Evolutionary conservation across 2,113 vertebrate species (phyloP).

Genomic region (Conger conger): DNA sequence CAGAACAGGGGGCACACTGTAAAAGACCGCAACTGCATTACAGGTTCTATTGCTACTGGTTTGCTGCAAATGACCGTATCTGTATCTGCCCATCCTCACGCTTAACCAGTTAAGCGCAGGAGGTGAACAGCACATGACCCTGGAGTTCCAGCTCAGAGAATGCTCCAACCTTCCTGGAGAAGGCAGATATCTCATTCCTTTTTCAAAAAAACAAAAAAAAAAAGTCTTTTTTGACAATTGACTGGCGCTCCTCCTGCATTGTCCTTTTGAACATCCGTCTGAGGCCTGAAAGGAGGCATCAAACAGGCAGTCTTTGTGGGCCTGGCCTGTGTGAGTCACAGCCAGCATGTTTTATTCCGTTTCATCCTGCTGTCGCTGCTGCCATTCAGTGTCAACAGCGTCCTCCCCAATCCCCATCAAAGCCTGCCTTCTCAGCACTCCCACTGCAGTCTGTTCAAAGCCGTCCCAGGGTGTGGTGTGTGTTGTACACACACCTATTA

Average conservation of each 20-base stretch:
- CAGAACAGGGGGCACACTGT: background rate
- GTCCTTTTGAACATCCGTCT: constrained; percentile 19
- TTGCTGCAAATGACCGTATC: background rate
- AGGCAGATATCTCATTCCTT: background rate
- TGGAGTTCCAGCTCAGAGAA: background rate
- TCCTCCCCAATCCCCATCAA: constrained; percentile 17
- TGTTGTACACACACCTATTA: background rate
- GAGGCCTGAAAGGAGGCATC: constrained; percentile 10
- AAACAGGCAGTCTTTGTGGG: constrained; percentile 12
- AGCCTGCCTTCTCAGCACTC: background rate
- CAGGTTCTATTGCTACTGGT: background rate
- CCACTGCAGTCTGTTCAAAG: background rate
- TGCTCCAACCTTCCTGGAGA: background rate
- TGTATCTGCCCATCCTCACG: background rate
- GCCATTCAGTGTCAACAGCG: constrained; percentile 11
- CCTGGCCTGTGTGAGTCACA: background rate
- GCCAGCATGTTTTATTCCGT: constrained; percentile 29
- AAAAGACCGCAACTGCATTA: background rate
- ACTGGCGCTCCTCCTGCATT: background rate
- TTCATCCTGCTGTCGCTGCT: constrained; percentile 19
- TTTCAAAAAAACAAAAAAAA: background rate
- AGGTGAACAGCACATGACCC: background rate
- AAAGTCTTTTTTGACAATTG: constrained; percentile 13
- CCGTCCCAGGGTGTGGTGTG: background rate
- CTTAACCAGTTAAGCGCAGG: background rate